Percentiles rank a stretch among this genome's conserved stretches.
phyloP scores from a whole-genome alignment of 2,888 invertebrate species.

The Diogma glabrata region DNA sequence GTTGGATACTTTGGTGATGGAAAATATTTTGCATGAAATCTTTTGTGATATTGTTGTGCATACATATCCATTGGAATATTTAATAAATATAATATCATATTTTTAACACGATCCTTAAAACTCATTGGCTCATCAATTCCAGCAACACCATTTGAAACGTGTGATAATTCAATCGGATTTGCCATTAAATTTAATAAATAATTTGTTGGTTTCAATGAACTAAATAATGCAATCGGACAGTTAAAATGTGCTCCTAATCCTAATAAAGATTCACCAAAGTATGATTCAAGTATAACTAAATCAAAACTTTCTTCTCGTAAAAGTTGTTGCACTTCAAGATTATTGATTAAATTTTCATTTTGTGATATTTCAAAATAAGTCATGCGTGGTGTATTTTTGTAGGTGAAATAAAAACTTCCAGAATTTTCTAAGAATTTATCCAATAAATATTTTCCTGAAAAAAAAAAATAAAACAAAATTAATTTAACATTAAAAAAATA shows the following conservation, averaged over 20 bases:
- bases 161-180: conserved; percentile 31
- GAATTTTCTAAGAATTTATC: conserved; percentile 1
- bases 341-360: conserved; percentile 9
- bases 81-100: conserved; percentile 24
- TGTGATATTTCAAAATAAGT: neutral
- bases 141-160: conserved; percentile 27
- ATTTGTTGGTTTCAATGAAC: conserved; percentile 21
- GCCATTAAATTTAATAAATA: conserved; percentile 19
- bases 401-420: neutral
- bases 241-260: conserved; percentile 24
- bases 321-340: conserved; percentile 11
- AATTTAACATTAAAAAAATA: too few species aligned
- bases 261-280: conserved; percentile 23
- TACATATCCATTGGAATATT: neutral
- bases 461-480: too few species aligned
- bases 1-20: conserved; percentile 23
- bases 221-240: conserved; percentile 22
- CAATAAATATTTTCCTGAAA: too few species aligned
- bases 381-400: neutral
- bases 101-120: conserved; percentile 28
- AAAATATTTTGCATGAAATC: conserved; percentile 26
- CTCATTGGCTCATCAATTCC: conserved; percentile 31
- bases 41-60: conserved; percentile 20
- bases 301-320: conserved; percentile 23
- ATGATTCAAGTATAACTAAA: conserved; percentile 23